These are phyloP conservation scores for Ephydatia muelleri DNA, from an alignment of 37 sponge, comb jelly and placozoan species.

Conservation along the genomic window DNA sequence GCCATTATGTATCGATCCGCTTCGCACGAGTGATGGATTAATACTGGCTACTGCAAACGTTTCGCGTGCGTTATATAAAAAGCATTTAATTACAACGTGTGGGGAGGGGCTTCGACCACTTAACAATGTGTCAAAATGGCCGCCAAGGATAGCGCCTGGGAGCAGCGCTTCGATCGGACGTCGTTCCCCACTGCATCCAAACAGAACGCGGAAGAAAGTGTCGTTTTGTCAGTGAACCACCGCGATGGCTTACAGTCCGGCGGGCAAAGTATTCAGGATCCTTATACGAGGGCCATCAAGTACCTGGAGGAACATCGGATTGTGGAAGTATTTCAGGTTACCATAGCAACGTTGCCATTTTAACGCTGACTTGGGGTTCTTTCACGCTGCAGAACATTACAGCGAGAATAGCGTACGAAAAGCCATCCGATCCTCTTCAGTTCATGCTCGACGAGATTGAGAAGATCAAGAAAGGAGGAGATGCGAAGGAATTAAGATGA, in stretches of 20 bases:
- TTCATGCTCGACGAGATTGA: constrained; percentile 85
- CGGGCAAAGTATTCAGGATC: constrained; percentile 67
- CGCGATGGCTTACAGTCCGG: constrained; percentile 71
- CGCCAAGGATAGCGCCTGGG: constrained; percentile 61
- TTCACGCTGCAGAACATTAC: constrained; percentile 55
- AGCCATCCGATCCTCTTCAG: constrained; percentile 78
- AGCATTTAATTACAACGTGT: background rate
- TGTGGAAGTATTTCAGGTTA: constrained; percentile 86
- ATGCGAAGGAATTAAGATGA: constrained; percentile 59
- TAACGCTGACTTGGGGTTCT: background rate
- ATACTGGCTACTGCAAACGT: background rate
- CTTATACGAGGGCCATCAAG: constrained; percentile 77
- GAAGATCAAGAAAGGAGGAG: constrained; percentile 66
- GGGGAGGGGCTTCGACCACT: background rate
- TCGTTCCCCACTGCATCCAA: constrained; percentile 20
- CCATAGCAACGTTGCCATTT: constrained; percentile 34
- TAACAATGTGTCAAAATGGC: constrained; percentile 43
- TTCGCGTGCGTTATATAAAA: background rate
- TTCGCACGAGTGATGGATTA: no score
- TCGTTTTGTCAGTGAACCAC: constrained; percentile 49
- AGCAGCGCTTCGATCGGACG: constrained; percentile 59
- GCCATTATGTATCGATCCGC: no score
- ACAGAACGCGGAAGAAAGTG: constrained; percentile 51
- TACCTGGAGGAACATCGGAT: constrained; percentile 87
- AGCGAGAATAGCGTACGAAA: constrained; percentile 72